Conservation (phyloP, 2,113 vertebrate genomes). For the Rallus limicola region DNA sequence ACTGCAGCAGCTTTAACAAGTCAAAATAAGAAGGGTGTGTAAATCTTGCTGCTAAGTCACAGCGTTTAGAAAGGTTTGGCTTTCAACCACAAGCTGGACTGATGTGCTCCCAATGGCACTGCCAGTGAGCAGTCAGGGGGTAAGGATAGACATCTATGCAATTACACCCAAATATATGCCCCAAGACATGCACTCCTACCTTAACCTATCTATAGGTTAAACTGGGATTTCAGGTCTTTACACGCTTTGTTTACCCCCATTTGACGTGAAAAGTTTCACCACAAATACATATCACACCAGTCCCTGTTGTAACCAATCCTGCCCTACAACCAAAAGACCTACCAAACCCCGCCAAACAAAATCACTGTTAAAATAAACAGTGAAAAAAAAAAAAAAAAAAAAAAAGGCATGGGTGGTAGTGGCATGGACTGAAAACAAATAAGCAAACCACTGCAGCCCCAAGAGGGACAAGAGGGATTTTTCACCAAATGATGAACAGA, state of each 20-base stretch:
- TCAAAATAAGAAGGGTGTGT: neutral
- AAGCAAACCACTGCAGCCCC: neutral
- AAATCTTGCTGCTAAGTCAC: neutral
- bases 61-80: neutral
- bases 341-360: neutral
- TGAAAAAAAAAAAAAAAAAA: neutral
- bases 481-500: neutral
- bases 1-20: neutral
- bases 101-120: neutral
- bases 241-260: neutral
- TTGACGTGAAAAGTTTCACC: neutral
- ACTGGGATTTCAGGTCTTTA: neutral
- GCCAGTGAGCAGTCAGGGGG: neutral
- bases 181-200: neutral
- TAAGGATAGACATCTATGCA: neutral
- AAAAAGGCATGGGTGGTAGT: no score
- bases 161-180: neutral
- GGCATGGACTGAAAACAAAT: neutral
- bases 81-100: neutral
- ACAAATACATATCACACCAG: neutral
- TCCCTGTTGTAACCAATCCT: neutral
- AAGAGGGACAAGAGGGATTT: neutral
- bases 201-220: neutral
- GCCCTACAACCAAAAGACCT: neutral
- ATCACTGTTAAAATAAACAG: neutral